Percentiles rank a stretch among this genome's conserved stretches.
phyloP scores from a whole-genome alignment of 2,888 invertebrate species.

The Lobophora halterata region DNA sequence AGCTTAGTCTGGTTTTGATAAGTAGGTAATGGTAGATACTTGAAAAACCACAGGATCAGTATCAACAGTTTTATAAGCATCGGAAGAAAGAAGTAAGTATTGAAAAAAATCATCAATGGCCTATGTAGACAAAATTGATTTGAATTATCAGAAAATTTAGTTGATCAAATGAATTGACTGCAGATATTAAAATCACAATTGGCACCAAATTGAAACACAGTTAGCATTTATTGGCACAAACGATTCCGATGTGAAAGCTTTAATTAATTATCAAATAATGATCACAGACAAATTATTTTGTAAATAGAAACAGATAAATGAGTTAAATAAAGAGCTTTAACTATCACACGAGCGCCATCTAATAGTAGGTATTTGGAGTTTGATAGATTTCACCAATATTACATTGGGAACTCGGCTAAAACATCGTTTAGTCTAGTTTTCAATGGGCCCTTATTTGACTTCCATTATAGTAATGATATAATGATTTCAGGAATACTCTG shows the following conservation, averaged over 20 bases:
- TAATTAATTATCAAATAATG: conserved; percentile 32
- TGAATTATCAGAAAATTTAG: conserved; percentile 14
- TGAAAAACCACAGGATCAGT: conserved; percentile 19
- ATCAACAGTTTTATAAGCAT: conserved; percentile 17
- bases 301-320: conserved; percentile 18
- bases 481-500: conserved; percentile 95
- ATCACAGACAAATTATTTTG: conserved; percentile 25
- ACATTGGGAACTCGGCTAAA: conserved; percentile 42
- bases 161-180: conserved; percentile 25
- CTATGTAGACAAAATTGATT: conserved; percentile 16
- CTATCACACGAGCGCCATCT: conserved; percentile 19
- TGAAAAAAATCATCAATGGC: conserved; percentile 30
- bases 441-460: conserved; percentile 28
- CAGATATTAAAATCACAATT: conserved; percentile 22
- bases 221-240: conserved; percentile 51
- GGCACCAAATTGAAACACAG: conserved; percentile 27
- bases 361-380: conserved; percentile 14
- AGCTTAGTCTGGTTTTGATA: conserved; percentile 25
- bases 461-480: conserved; percentile 10
- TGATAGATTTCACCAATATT: conserved; percentile 10
- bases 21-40: too few species aligned
- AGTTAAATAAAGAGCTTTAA: conserved; percentile 24
- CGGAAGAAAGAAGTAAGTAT: conserved; percentile 28
- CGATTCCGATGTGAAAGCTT: conserved; percentile 39
- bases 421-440: conserved; percentile 30